A percentile compares a stretch with the other conserved stretches of the same genome.
These are phyloP conservation scores for Lepeophtheirus salmonis DNA, from an alignment of 1,140 invertebrate species.

Conservation along the genomic window DNA sequence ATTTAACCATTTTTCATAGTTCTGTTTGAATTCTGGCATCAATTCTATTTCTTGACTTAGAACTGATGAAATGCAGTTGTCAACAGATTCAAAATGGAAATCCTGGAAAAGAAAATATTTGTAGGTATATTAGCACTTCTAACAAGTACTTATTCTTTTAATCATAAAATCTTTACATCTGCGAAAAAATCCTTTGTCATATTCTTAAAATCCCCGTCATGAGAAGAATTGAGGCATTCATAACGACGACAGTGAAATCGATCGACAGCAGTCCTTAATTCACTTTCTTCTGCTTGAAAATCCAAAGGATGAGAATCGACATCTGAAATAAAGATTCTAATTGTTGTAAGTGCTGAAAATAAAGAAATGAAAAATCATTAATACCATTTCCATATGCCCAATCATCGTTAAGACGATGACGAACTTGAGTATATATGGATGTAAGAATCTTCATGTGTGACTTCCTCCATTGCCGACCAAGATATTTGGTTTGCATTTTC, in stretches of 20 bases:
- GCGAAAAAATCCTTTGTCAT: not conserved
- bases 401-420: conserved; percentile 79
- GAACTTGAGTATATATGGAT: conserved; percentile 89
- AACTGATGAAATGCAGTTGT: conserved; percentile 63
- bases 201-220: conserved; percentile 12
- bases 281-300: conserved; percentile 94
- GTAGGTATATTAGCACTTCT: not conserved
- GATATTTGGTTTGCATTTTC: conserved; percentile 99
- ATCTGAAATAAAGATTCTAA: conserved; percentile 39
- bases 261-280: conserved; percentile 43
- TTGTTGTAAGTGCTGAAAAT: too few species aligned
- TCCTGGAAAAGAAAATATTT: conserved; percentile 26
- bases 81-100: conserved; percentile 60
- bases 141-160: conserved; percentile 20
- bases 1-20: conserved; percentile 89
- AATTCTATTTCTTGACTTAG: conserved; percentile 55
- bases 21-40: conserved; percentile 83
- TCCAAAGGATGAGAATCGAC: conserved; percentile 93
- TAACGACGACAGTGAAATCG: conserved; percentile 4
- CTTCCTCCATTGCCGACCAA: conserved; percentile 96
- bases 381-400: conserved; percentile 98
- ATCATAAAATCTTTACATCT: too few species aligned
- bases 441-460: conserved; percentile 99
- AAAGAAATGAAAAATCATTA: too few species aligned
- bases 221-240: not conserved